These are phyloP conservation scores for Falco biarmicus DNA, from an alignment of 2,797 vertebrate genomes.

Conservation along the genomic window DNA sequence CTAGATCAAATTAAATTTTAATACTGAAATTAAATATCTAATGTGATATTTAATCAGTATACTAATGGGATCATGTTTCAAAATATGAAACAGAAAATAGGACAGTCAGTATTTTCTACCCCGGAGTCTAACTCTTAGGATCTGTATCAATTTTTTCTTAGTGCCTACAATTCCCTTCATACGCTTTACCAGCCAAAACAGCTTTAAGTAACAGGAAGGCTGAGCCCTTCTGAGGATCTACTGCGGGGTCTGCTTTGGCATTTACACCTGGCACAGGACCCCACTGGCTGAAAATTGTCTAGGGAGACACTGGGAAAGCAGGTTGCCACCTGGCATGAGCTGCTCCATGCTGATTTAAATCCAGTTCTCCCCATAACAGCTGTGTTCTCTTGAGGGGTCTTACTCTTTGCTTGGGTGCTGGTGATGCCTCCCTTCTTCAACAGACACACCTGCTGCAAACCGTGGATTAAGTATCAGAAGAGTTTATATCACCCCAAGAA, in stretches of 20 bases:
- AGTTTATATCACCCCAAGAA: not conserved
- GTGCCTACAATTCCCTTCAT: not conserved
- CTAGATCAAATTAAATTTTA: conserved; percentile 37
- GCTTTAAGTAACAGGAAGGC: not conserved
- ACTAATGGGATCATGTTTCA: conserved; percentile 17
- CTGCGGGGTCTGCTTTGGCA: not conserved
- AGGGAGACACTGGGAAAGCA: not conserved
- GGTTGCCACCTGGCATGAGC: not conserved
- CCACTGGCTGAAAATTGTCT: not conserved
- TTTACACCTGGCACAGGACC: not conserved
- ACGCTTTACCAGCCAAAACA: not conserved
- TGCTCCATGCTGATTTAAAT: not conserved
- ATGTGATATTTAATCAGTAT: conserved; percentile 13
- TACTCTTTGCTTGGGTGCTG: not conserved
- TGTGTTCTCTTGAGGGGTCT: not conserved
- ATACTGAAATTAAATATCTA: conserved; percentile 8
- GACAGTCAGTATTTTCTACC: not conserved
- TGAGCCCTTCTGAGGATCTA: not conserved
- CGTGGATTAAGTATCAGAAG: not conserved
- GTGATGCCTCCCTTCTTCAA: rapidly evolving
- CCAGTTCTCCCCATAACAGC: not conserved
- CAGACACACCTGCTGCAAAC: not conserved
- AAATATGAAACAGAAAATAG: conserved; percentile 31
- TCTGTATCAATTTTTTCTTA: not conserved
- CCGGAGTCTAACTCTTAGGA: not conserved